Conservation (phyloP, 1,140 invertebrate species). For the roundworm (Caenorhabditis elegans) region DNA sequence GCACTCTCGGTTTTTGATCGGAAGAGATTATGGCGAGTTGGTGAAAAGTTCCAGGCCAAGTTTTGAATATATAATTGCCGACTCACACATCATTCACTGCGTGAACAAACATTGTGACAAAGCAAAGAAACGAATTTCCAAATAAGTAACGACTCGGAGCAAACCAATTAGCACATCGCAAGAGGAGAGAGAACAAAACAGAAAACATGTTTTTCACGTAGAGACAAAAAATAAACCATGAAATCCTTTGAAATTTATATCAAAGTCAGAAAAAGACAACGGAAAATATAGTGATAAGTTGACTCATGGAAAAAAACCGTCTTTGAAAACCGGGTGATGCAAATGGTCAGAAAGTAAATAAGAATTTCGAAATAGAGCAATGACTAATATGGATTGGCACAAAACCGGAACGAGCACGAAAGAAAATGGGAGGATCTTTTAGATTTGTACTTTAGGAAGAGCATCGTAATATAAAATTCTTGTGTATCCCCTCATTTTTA, state of each 20-base stretch:
- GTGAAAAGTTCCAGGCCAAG: background rate
- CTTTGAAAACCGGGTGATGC: background rate
- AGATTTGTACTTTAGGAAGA: no score
- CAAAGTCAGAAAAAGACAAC: background rate
- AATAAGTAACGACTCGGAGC: background rate
- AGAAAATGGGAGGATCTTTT: no score
- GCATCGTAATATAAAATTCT: no score
- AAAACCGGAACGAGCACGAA: no score
- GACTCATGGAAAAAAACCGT: background rate
- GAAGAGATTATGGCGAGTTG: background rate
- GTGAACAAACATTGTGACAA: background rate
- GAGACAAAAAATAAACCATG: no score
- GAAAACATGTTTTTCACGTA: background rate
- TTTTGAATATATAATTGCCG: background rate
- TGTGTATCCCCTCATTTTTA: no score
- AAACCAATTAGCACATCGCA: background rate
- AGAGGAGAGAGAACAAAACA: background rate
- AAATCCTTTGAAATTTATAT: no score
- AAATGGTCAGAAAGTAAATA: constrained; percentile 10
- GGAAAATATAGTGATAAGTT: background rate
- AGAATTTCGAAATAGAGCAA: background rate
- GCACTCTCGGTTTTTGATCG: background rate
- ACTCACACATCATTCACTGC: background rate
- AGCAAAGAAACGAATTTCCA: background rate
- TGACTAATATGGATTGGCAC: no score